Conservation (phyloP, 2,797 vertebrate genomes). For the Anguilla megastoma region DNA sequence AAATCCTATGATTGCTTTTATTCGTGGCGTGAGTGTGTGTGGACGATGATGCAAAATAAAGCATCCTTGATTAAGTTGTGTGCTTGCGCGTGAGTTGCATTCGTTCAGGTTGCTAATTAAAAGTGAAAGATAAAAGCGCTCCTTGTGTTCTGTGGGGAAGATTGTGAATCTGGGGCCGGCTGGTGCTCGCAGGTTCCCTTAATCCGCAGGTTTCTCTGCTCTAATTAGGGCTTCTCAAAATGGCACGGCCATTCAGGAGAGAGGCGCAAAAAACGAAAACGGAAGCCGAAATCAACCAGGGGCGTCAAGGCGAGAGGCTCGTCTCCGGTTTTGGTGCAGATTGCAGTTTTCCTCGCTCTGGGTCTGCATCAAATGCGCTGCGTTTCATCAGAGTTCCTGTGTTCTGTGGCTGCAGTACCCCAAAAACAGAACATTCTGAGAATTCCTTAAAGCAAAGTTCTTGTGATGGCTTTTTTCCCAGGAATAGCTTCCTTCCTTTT, state of each 20-base stretch:
- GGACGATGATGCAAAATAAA: too few relatives aligned
- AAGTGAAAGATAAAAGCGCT: neutral
- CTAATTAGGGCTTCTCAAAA: neutral
- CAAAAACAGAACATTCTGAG: neutral
- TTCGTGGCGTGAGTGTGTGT: too few relatives aligned
- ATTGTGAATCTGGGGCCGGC: neutral
- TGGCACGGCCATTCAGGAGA: neutral
- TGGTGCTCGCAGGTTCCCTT: neutral
- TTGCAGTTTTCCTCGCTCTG: neutral
- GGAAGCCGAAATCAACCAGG: neutral
- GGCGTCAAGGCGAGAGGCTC: neutral
- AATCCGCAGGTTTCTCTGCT: neutral
- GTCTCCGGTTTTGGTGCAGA: neutral
- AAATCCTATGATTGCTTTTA: too few relatives aligned
- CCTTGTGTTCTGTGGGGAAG: neutral
- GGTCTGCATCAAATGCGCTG: neutral
- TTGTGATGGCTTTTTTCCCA: neutral
- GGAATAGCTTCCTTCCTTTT: neutral
- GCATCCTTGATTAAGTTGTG: too few relatives aligned
- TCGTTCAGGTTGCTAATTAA: neutral
- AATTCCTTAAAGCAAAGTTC: neutral
- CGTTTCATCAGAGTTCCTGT: neutral
- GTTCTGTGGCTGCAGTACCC: neutral
- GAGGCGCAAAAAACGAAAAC: neutral
- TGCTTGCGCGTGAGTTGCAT: neutral